Percentiles rank a stretch among this genome's conserved stretches.
Conservation (phyloP, 1,140 invertebrate genomes). For the Harpegnathos saltator region DNA sequence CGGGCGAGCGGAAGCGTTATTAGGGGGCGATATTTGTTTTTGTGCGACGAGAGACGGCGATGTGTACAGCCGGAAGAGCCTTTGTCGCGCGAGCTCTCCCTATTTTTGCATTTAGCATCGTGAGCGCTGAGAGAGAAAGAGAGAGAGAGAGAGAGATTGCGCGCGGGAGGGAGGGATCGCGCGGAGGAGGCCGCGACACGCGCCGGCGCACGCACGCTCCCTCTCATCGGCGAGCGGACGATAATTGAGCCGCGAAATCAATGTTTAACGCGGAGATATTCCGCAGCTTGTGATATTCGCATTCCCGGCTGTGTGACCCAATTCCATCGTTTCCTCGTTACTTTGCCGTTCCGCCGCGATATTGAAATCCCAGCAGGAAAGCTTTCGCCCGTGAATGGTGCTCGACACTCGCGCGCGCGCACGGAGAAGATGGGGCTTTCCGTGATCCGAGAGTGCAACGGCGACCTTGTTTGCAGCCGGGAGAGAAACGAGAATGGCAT, state of each 20-base stretch:
- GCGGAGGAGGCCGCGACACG: no score
- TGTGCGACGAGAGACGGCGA: neutral
- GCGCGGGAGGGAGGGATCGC: neutral
- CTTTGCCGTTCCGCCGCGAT: constrained; percentile 33
- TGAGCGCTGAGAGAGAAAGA: no score
- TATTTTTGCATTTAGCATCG: no score
- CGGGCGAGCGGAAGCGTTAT: neutral
- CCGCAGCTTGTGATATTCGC: constrained; percentile 54
- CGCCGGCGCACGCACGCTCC: neutral
- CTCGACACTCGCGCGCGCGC: constrained; percentile 39
- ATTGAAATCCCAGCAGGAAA: constrained; percentile 55
- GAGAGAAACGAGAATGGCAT: constrained; percentile 52
- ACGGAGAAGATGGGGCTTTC: constrained; percentile 52
- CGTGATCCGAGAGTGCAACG: constrained; percentile 35
- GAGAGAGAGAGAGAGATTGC: no score
- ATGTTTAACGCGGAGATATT: constrained; percentile 15
- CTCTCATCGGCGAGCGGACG: neutral
- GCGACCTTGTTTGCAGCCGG: constrained; percentile 53
- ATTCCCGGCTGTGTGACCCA: constrained; percentile 40
- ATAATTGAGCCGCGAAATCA: constrained; percentile 9
- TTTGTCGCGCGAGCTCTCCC: no score
- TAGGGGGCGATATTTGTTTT: constrained; percentile 10
- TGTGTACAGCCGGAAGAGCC: no score
- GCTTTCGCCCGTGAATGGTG: constrained; percentile 50
- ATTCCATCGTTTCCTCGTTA: constrained; percentile 46